A percentile compares a stretch with the other conserved stretches of the same genome.
Evolutionary conservation across 2,113 vertebrate genomes (phyloP).

Genomic region (Acinonyx jubatus): DNA sequence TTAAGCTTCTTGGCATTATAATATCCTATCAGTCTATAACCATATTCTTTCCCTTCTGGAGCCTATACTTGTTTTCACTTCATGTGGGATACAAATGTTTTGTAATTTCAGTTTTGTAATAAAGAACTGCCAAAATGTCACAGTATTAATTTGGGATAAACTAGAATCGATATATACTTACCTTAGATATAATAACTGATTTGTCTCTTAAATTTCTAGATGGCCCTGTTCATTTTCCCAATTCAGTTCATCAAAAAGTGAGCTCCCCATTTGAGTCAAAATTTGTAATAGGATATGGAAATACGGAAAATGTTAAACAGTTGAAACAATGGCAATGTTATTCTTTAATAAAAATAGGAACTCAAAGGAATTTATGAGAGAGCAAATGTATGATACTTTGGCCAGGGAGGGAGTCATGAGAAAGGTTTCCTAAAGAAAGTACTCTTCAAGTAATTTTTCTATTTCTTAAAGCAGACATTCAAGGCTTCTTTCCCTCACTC

Average conservation of each 20-base stretch:
- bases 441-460: background rate
- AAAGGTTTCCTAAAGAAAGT: background rate
- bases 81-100: background rate
- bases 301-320: background rate
- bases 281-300: background rate
- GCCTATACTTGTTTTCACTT: background rate
- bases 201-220: background rate
- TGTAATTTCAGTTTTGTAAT: background rate
- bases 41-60: background rate
- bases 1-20: background rate
- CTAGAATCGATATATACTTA: background rate
- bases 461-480: background rate
- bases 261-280: background rate
- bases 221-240: background rate
- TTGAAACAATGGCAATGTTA: background rate
- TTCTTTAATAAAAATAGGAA: background rate
- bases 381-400: background rate
- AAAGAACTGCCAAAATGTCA: background rate
- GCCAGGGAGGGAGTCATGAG: background rate
- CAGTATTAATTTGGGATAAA: background rate
- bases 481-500: background rate
- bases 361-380: background rate
- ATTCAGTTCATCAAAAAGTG: background rate
- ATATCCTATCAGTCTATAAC: background rate
- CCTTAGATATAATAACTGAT: background rate